Evolutionary conservation across 53 echinoderm and acorn worm genomes (phyloP), one percentile per base, ranked within the genome.

Genomic region (Echinarachnius parma): DNA sequence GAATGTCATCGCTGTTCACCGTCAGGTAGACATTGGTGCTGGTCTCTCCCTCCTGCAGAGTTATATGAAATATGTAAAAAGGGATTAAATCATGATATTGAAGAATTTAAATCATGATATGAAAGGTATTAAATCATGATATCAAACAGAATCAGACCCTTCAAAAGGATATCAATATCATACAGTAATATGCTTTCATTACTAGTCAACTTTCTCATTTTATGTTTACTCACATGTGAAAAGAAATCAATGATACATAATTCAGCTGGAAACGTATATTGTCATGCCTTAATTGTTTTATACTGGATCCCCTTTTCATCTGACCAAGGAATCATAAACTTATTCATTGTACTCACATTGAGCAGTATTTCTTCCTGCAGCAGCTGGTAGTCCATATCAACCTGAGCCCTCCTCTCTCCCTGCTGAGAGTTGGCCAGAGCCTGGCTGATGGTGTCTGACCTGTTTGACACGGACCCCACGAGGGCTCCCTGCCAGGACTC

Each of bases 401-500:
- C 80, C 10, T 84, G 72, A 9, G 98, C 92, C 15, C 77, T 46
- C 22, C 78, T 81, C 64, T 59, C 46, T 14, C 46, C 70, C 53
- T 58, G 46, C 53, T 58, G 46, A 9, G 72, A 49, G 46, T 84
- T 85, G 13, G 80, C 82, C 75, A 98, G 66, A 3, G 98, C 98
- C 35, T 82, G 66, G 23, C 78, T 75, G 48, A 98, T 88, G 4
- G 98, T 92, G 61, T 85, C 77, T 20, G 83, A 77, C 10, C 25
- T 71, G 72, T 98, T 88, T 27, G 86, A 71, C 8, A 77, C 67
- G 28, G 62, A 75, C 4, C 77, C 80, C 32, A 61, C 39, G 11
- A 92, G 56, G 36, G 61, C 63, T 24, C 25, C 60, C 75, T 94
- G 86, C 94, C 94, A 94, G 0, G 66, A 30, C 64, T 98, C 98